Percentiles rank a stretch among this genome's conserved stretches.
phyloP scores from a whole-genome alignment of 2,797 vertebrate species.

The Platalea minor region DNA sequence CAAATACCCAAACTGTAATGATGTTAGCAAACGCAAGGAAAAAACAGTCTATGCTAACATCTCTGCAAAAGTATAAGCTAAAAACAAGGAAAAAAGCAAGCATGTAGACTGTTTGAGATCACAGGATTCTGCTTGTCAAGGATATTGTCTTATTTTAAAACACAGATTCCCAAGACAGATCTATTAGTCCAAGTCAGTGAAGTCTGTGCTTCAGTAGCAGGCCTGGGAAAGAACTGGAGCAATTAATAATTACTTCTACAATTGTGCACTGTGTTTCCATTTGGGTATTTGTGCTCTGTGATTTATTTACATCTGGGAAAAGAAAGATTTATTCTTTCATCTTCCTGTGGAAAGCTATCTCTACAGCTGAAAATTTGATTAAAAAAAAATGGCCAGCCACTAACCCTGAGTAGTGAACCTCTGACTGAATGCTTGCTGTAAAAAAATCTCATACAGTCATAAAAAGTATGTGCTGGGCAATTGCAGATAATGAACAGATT shows the following conservation, averaged over 20 bases:
- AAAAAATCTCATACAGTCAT: not conserved
- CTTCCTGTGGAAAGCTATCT: not conserved
- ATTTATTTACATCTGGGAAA: not conserved
- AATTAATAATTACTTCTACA: not conserved
- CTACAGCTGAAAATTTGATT: not conserved
- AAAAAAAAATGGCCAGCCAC: not conserved
- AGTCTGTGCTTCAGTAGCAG: not conserved
- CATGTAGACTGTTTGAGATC: not conserved
- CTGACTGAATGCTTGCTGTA: not conserved
- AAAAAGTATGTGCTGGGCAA: slow-evolving; percentile 36
- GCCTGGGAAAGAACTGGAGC: not conserved
- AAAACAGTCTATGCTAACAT: not conserved
- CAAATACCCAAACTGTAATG: not conserved
- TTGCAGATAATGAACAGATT: slow-evolving; percentile 51
- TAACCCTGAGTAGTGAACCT: not conserved
- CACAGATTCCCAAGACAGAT: not conserved
- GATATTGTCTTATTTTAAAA: not conserved
- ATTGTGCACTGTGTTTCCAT: not conserved
- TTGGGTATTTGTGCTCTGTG: not conserved
- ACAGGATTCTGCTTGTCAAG: not conserved
- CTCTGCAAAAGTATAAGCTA: not conserved
- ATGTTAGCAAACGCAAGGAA: not conserved
- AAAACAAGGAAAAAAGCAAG: not conserved
- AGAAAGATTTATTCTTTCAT: not conserved
- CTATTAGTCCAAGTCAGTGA: not conserved